Evolutionary conservation across 2,888 invertebrate genomes (phyloP).

Genomic region (Synanthedon tipuliformis): DNA sequence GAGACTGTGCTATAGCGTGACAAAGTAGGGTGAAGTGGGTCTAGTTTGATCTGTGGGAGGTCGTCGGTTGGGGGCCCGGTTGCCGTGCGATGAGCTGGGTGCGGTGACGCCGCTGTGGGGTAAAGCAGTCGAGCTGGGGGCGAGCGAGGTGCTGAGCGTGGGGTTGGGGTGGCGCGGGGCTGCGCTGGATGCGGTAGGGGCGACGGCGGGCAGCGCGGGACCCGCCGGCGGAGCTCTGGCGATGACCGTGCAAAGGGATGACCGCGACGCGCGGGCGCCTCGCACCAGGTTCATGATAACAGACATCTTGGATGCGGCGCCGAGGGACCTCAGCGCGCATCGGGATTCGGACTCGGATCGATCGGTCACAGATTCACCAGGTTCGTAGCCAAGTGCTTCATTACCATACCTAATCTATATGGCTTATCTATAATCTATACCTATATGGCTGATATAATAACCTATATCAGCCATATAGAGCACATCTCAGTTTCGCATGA

Average conservation of each 20-base stretch:
- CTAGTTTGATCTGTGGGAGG: constrained; percentile 6
- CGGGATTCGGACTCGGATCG: constrained; percentile 69
- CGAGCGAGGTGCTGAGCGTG: constrained; percentile 36
- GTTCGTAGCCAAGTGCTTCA: constrained; percentile 15
- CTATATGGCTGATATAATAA: too few relatives aligned
- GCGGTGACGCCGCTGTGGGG: constrained; percentile 7
- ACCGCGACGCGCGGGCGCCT: constrained; percentile 79
- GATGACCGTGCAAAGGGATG: constrained; percentile 74
- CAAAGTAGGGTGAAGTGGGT: constrained; percentile 4
- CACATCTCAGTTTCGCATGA: too few relatives aligned
- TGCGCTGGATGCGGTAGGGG: constrained; percentile 15
- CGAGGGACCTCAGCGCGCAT: constrained; percentile 69
- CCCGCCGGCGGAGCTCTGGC: constrained; percentile 65
- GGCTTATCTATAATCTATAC: too few relatives aligned
- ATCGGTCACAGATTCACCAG: constrained; percentile 70
- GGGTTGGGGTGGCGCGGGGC: constrained; percentile 26
- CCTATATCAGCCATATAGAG: too few relatives aligned
- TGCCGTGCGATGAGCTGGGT: background rate
- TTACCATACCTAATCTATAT: too few relatives aligned
- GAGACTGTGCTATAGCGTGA: constrained; percentile 9
- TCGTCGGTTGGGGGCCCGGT: constrained; percentile 10
- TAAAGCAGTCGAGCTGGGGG: constrained; percentile 35
- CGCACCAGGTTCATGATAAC: constrained; percentile 91
- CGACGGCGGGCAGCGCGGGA: constrained; percentile 35
- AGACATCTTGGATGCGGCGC: constrained; percentile 79